Conservation (phyloP, 2,113 vertebrate species). For the Mionectes macconnelli region DNA sequence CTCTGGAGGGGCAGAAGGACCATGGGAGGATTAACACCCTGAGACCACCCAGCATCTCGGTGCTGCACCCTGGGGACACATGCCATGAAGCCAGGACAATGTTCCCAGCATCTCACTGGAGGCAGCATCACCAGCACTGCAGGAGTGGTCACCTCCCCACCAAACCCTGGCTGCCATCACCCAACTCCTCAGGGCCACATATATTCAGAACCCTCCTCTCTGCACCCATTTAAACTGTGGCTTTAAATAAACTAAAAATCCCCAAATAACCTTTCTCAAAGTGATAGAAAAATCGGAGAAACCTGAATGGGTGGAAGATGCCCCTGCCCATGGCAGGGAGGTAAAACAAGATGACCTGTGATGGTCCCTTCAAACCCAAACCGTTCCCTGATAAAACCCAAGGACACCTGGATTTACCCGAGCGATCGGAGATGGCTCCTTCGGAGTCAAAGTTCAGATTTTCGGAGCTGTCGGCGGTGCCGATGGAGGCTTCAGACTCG, state of each 20-base stretch:
- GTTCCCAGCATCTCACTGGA: fast-evolving
- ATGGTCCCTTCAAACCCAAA: not conserved
- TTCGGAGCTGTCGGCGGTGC: conserved; percentile 94
- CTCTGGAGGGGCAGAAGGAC: conserved; percentile 70
- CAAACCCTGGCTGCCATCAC: not conserved
- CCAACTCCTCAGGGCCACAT: fast-evolving
- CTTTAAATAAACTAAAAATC: not conserved
- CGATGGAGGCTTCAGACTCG: conserved; percentile 95
- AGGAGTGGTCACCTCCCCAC: not conserved
- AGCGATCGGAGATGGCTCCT: conserved; percentile 82
- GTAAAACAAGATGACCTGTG: not conserved
- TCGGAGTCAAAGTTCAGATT: conserved; percentile 91
- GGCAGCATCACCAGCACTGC: not conserved
- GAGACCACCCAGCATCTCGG: fast-evolving
- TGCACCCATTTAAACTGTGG: not conserved
- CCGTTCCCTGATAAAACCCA: not conserved
- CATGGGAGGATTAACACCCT: not conserved
- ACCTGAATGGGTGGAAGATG: not conserved
- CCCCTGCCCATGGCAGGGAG: not conserved
- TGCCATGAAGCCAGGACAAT: fast-evolving
- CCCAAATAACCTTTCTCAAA: not conserved
- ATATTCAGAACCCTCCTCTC: not conserved
- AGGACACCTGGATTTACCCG: conserved; percentile 70
- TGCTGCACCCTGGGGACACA: fast-evolving
- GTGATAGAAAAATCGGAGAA: not conserved